phyloP scores from a whole-genome alignment of 2,888 invertebrate genomes.

The Mactromeris polynyma region DNA sequence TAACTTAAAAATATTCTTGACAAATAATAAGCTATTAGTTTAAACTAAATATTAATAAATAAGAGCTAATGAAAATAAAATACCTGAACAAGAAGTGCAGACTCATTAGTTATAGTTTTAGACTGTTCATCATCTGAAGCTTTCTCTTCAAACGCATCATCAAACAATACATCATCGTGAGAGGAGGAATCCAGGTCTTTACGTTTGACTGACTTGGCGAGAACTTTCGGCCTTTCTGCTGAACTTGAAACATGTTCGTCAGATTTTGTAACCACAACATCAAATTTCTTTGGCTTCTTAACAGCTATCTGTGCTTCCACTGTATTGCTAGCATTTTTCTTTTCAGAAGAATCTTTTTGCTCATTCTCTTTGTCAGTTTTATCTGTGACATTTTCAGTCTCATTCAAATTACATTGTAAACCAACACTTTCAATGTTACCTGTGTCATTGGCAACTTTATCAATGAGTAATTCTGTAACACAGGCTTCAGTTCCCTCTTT shows the following conservation, averaged over 20 bases:
- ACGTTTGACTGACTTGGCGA: background rate
- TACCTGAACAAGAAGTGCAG: constrained; percentile 33
- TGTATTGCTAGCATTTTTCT: background rate
- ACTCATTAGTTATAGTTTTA: constrained; percentile 48
- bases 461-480: background rate
- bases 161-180: constrained; percentile 45
- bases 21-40: too few relatives aligned
- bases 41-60: too few relatives aligned
- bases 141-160: constrained; percentile 19
- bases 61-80: background rate
- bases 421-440: constrained; percentile 26
- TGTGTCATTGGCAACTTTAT: background rate
- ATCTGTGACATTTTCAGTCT: background rate
- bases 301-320: background rate
- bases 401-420: constrained; percentile 24
- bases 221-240: background rate
- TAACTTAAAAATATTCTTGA: too few relatives aligned
- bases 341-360: background rate
- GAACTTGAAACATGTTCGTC: background rate
- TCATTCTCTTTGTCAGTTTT: constrained; percentile 9
- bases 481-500: background rate
- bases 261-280: constrained; percentile 12
- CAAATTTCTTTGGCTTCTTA: constrained; percentile 26
- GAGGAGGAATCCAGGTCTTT: constrained; percentile 39
- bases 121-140: constrained; percentile 43